Evolutionary conservation across 2,113 vertebrate species (phyloP), one percentile per base, ranked within the genome.

Genomic region (Verasper variegatus): DNA sequence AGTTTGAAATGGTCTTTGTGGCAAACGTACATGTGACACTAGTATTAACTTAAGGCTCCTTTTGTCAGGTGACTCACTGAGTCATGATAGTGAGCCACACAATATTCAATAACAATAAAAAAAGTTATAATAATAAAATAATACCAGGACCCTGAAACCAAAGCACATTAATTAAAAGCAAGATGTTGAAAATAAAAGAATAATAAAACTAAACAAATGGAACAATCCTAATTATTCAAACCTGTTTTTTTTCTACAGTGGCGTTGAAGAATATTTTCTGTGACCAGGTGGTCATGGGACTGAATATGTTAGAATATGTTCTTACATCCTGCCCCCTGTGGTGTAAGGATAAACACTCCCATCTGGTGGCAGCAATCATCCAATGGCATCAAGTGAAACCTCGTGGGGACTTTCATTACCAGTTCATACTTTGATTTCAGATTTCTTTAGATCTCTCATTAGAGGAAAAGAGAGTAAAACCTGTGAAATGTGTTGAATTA

Each of bases 301-400:
- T 4, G 6, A 2, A 3, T 6, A 35, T 8, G 31, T 5, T 23
- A 37, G 17, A 42, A 56, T 18, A 54, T 12, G 2, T 37, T n/a
- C 56, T 55, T 3, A 21, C 17, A 55, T 12, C n/a, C 17, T 61
- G 17, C 51, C 0, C 8, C 49, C 15, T 51, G 1, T n/a, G 12
- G 21, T 49, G 10, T n/a, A 62, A 71, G 21, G 55, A 55, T 40
- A 57, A 78, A 86, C 73, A 80, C 71, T 73, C 0, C 86, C 86
- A 74, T 13, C 88, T 84, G 58, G 74, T 84, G 86, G 85, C 40
- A 45, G 18, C 15, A 67, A 10, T 15, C 47, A 17, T 4, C 13
- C 14, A 45, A 17, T 17, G 47, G 4, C 47, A 17, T 40, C 27
- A 27, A 27, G 27, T 27, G 27, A 27, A 27, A 27, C 27, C 27